Evolutionary conservation across 2,797 vertebrate species (phyloP).

Genomic region (Scyliorhinus canicula): DNA sequence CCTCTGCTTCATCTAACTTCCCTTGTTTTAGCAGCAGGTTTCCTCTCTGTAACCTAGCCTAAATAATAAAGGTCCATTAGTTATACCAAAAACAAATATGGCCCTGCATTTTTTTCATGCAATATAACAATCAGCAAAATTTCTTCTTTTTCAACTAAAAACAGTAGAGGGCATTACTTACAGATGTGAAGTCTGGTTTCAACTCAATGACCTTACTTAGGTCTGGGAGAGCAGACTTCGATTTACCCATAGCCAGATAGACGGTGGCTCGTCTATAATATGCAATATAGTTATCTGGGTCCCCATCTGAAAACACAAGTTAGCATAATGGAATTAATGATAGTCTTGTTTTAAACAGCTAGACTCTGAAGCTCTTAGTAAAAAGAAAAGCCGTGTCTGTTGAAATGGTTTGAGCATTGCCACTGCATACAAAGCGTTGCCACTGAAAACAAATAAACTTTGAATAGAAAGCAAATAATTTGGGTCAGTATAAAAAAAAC

Average conservation of each 20-base stretch:
- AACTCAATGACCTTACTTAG: slow-evolving; percentile 91
- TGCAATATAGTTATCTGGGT: slow-evolving; percentile 87
- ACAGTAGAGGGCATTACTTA: slow-evolving; percentile 56
- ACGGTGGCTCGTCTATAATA: slow-evolving; percentile 95
- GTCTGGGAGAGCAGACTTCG: slow-evolving; percentile 92
- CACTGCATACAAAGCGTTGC: no score
- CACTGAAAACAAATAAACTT: background rate
- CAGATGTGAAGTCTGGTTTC: slow-evolving; percentile 95
- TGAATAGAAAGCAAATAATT: background rate
- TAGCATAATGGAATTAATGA: background rate
- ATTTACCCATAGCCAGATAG: slow-evolving; percentile 94
- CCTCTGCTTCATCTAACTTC: slow-evolving; percentile 85
- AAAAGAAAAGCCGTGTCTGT: background rate
- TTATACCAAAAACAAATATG: background rate
- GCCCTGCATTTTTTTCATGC: background rate
- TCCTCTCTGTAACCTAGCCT: slow-evolving; percentile 92
- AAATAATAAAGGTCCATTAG: background rate
- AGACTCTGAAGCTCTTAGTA: background rate
- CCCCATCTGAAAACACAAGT: slow-evolving; percentile 69
- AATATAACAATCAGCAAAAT: background rate
- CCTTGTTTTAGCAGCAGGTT: slow-evolving; percentile 88
- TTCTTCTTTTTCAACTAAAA: background rate
- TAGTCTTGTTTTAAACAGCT: background rate
- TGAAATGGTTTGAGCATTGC: background rate
- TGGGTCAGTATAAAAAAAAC: background rate